Base-by-base conservation (phyloP, 2,888 invertebrate genomes). In the Eumacrocentrus americanus region DNA sequence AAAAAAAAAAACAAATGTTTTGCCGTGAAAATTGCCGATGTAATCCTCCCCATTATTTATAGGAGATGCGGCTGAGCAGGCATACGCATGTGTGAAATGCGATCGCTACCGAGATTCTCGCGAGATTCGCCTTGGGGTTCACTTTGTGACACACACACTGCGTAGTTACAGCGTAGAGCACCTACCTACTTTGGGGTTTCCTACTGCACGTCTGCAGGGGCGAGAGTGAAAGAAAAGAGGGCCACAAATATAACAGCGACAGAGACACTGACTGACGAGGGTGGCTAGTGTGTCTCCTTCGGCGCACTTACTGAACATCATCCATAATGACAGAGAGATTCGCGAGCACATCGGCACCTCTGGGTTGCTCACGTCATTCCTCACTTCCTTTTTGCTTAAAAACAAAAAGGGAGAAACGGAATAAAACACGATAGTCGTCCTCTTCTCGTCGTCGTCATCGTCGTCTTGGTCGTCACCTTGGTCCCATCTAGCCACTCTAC, bases 41-140 rank as follows among this genome's bases (percentile, higher is more conserved):
- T 80, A 79, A 79, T 77, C 72, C 70, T 79, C 75, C 74, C 78
- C 77, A 72, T 80, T 80, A 79, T 80, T 80, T 80, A 77, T 80
- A 80, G 80, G 80, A 78, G 77, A 77, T 76, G 77, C 77, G 78
- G 80, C 79, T 79, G 79, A 80, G 69, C 75, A 71, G 71, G 71
- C 57, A 65, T 60, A 61, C 60, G 63, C 72, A 70, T 75, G 72
- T 70, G 72, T 70, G 77, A 78, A 73, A 75, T 73, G 73, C 70
- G 66, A 76, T 77, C 69, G 72, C 74, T 72, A 73, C 76, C 67
- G 76, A 73, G 76, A 78, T 75, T 72, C 71, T 76, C 74, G 76
- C 76, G 78, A 77, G 77, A 79, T 78, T 77, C 78, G 69, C 70
- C 79, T 77, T 42, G 54, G 78, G 78, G 77, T 78, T 79, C 73